Evolutionary conservation across 1,140 invertebrate species (phyloP), one percentile per base, ranked within the genome.

Genomic region (Littorina saxatilis): DNA sequence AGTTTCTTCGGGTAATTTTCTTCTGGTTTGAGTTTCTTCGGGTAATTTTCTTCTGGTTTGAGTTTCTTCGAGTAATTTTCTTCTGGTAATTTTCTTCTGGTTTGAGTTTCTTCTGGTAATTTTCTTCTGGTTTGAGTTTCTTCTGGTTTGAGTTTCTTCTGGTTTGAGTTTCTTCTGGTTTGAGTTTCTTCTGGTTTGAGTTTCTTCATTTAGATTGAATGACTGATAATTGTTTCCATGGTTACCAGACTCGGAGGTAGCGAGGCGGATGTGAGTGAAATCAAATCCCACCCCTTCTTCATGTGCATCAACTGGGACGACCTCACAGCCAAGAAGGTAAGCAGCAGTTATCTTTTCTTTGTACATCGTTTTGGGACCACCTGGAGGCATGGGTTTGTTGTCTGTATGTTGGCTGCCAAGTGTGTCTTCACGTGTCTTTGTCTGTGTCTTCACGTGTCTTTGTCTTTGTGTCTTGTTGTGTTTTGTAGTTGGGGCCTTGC

Each of bases 261-360:
- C 79, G 89, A 92, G 76, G 87, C 87, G 43, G 94, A 94, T 88
- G 93, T 93, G 4, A 93, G 94, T 47, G 94, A 94, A 81, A 93
- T 95, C 32, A 94, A 93, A 85, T 77, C 78, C 27, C 94, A 95
- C 89, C 91, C 92, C 77, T 95, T 95, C 89, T 95, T 95, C 87
- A 88, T 89, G 80, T 84, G 89, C 39, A 93, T 95, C 43, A 92
- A 94, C 87, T 95, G 95, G 95, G 88, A 92, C 20, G 93, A 93
- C 84, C 87, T 95, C 4, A 86, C 92, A 61, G 90, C 92, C 29
- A 94, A 94, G 86, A 90, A 89, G 88, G 90, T 91, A 80, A 87
- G 85, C 35, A 4, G 23, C 39, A 20, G 32, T 68, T 2, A 35
- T 68, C 35, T 68, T 23, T 58, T 58, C 9, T 66, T 32, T 61